Conservation (phyloP, 2,797 vertebrate species). For the Sebastes baramenuke region DNA sequence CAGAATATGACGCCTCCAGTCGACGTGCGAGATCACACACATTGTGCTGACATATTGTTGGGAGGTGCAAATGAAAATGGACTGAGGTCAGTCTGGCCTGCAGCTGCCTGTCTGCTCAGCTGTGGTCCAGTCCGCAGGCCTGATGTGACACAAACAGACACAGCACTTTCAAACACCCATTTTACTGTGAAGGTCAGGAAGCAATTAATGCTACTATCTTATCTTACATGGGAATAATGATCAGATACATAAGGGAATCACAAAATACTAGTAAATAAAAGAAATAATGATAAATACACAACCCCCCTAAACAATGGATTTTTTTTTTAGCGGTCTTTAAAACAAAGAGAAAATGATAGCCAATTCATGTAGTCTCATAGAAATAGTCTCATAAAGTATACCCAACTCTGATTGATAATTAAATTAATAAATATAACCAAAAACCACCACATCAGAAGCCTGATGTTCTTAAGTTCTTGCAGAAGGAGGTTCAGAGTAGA, state of each 20-base stretch:
- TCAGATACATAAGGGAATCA: background rate
- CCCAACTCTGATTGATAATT: too few species aligned
- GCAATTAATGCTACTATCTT: background rate
- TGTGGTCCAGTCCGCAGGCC: background rate
- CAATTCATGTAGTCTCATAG: too few species aligned
- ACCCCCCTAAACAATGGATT: too few species aligned
- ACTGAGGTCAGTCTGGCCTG: background rate
- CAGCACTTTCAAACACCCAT: background rate
- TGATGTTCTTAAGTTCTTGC: too few species aligned
- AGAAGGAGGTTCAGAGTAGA: too few species aligned
- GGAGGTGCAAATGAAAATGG: background rate
- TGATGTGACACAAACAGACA: background rate
- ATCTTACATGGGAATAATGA: background rate
- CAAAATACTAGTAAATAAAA: background rate
- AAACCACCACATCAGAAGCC: too few species aligned
- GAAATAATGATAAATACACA: background rate
- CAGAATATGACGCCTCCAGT: background rate
- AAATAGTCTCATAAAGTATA: too few species aligned
- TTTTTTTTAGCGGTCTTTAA: too few species aligned
- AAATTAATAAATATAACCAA: too few species aligned
- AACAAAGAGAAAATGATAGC: too few species aligned
- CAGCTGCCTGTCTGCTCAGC: conserved; percentile 23
- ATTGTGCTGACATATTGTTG: background rate
- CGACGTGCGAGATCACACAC: background rate
- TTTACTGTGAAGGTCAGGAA: background rate